phyloP scores from a whole-genome alignment of 2,797 vertebrate genomes.

The Sciurus carolinensis region DNA sequence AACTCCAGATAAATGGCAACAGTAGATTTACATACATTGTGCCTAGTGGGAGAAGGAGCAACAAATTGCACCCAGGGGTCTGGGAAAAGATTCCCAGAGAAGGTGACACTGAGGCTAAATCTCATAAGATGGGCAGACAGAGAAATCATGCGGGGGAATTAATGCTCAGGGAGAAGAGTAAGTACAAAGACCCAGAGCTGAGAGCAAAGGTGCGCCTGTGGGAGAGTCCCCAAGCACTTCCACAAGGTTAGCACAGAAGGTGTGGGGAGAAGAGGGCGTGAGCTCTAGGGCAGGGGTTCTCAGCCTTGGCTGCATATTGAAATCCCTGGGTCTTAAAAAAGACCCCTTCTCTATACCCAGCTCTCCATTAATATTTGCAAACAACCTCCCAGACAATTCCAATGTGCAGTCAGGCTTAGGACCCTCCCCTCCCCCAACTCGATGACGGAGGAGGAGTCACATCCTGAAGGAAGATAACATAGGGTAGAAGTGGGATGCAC shows the following conservation, averaged over 20 bases:
- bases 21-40: background rate
- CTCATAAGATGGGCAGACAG: background rate
- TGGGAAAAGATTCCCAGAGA: background rate
- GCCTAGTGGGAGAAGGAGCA: background rate
- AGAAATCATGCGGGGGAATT: background rate
- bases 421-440: too few species aligned
- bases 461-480: background rate
- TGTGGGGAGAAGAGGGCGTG: fast-evolving
- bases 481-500: too few species aligned
- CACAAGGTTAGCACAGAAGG: background rate
- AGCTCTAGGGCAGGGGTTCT: background rate
- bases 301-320: background rate
- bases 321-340: background rate
- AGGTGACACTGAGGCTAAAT: background rate
- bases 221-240: background rate
- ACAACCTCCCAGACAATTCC: background rate
- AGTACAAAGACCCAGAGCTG: background rate
- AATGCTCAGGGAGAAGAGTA: too few species aligned
- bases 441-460: background rate
- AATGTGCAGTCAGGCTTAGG: background rate
- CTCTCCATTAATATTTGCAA: background rate
- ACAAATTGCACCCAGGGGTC: too few species aligned
- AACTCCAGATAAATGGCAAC: background rate
- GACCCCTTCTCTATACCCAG: background rate
- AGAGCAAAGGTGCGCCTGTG: background rate